These are phyloP conservation scores for Cryptocephalus primarius DNA, from an alignment of 2,888 invertebrate genomes.

Conservation along the genomic window DNA sequence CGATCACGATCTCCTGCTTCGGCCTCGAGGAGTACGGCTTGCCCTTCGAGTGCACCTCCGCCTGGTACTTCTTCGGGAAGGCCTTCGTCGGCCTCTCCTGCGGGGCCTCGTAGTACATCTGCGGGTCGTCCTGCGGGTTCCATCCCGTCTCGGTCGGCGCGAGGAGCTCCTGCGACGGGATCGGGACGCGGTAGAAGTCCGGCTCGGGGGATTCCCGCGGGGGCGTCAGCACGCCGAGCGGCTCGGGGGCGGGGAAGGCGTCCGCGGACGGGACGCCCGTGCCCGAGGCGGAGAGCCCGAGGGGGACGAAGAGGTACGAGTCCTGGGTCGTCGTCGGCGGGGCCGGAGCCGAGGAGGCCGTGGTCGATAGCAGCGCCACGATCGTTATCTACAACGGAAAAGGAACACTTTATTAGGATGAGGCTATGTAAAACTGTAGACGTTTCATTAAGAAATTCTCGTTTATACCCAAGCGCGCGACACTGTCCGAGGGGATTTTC, in stretches of 20 bases:
- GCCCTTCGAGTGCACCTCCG: conserved; percentile 35
- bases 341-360: conserved; percentile 7
- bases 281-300: no score
- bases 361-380: no score
- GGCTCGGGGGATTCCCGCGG: conserved; percentile 17
- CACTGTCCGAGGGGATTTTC: no score
- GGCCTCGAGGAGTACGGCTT: conserved; percentile 31
- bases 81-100: conserved; percentile 41
- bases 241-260: conserved; percentile 25
- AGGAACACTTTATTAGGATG: no score
- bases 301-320: no score
- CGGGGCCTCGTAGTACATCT: conserved; percentile 33
- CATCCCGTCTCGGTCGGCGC: conserved; percentile 35
- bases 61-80: conserved; percentile 49
- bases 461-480: no score
- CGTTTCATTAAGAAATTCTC: no score
- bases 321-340: conserved; percentile 5
- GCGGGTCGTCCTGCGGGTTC: conserved; percentile 34
- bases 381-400: no score
- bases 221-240: conserved; percentile 21
- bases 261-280: no score
- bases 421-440: no score
- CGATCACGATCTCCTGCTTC: conserved; percentile 39
- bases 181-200: conserved; percentile 26
- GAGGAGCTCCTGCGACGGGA: conserved; percentile 39